Percentiles rank a stretch among this genome's conserved stretches.
phyloP scores from a whole-genome alignment of 2,888 invertebrate genomes.

The Habrosyne pyritoides region DNA sequence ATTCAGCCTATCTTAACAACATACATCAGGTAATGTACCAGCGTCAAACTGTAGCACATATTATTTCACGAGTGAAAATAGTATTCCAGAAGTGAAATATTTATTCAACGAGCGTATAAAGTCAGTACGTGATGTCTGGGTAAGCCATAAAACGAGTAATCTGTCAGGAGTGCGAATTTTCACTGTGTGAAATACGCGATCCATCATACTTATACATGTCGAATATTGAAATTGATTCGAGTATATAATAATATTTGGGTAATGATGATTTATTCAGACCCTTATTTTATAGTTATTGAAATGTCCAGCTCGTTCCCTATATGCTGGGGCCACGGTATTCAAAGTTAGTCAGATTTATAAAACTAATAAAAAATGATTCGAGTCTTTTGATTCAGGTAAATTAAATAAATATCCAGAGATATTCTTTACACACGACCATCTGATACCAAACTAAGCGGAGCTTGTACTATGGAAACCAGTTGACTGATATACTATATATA shows the following conservation, averaged over 20 bases:
- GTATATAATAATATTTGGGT: conserved; percentile 11
- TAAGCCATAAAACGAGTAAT: conserved; percentile 2
- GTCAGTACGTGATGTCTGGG: conserved; percentile 3
- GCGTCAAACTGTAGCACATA: neutral
- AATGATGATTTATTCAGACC: conserved; percentile 16
- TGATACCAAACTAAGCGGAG: too few relatives aligned
- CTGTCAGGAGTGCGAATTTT: conserved; percentile 8
- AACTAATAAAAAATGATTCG: too few relatives aligned
- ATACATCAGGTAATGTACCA: neutral
- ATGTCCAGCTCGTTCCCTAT: neutral
- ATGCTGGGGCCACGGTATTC: neutral
- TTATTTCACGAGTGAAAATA: neutral
- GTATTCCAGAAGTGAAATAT: conserved; percentile 1
- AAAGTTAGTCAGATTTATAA: too few relatives aligned
- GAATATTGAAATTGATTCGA: conserved; percentile 24
- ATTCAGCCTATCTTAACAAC: neutral
- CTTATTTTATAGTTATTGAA: neutral
- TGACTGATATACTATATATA: too few relatives aligned
- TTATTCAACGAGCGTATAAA: conserved; percentile 3
- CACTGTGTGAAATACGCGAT: conserved; percentile 12
- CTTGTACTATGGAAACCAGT: too few relatives aligned
- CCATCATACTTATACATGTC: conserved; percentile 26
- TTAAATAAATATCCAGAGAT: too few relatives aligned
- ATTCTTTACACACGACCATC: too few relatives aligned
- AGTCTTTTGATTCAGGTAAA: too few relatives aligned